phyloP scores from a whole-genome alignment of 2,797 vertebrate genomes.

The Zonotrichia albicollis region DNA sequence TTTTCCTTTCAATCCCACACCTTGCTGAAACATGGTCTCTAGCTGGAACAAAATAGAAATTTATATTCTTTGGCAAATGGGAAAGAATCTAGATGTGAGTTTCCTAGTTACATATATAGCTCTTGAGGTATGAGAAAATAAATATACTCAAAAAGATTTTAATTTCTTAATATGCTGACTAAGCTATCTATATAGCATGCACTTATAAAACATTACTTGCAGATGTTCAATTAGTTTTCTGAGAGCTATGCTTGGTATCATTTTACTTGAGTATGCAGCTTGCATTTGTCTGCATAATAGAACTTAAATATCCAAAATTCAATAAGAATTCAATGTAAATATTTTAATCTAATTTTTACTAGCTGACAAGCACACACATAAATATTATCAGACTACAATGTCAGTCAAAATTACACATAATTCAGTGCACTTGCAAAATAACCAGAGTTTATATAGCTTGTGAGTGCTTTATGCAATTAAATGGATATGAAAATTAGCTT shows the following conservation, averaged over 20 bases:
- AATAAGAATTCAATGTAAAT: slow-evolving; percentile 32
- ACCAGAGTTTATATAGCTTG: background rate
- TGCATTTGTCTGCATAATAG: background rate
- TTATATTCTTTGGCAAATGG: background rate
- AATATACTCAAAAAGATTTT: background rate
- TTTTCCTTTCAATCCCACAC: background rate
- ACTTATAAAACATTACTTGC: background rate
- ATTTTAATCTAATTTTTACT: slow-evolving; percentile 38
- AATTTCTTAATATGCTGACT: background rate
- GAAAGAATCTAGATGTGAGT: background rate
- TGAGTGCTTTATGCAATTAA: background rate
- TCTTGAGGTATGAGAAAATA: background rate
- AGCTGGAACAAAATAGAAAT: background rate
- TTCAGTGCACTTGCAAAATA: slow-evolving; percentile 9
- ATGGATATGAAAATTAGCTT: background rate
- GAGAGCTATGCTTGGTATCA: background rate
- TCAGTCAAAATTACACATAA: slow-evolving; percentile 38
- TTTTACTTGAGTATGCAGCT: background rate
- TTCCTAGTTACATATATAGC: background rate
- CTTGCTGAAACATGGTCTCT: background rate
- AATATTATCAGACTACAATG: slow-evolving; percentile 6
- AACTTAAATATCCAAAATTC: slow-evolving; percentile 5
- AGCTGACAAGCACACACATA: background rate
- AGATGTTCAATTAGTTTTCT: background rate
- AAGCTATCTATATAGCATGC: background rate